phyloP scores from a whole-genome alignment of 2,113 vertebrate species.

The Isichthys henryi region DNA sequence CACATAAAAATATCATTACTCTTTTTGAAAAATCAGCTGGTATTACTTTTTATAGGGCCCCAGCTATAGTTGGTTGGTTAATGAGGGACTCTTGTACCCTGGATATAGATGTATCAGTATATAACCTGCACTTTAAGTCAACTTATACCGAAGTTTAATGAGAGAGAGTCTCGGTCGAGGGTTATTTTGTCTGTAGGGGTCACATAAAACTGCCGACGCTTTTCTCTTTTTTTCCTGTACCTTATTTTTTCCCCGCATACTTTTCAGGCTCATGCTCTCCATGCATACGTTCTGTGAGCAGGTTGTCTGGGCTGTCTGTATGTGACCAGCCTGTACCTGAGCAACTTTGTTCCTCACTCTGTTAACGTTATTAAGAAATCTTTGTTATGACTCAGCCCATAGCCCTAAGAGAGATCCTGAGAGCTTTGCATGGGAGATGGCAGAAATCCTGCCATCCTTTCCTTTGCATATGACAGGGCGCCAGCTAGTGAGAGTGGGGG shows the following conservation, averaged over 20 bases:
- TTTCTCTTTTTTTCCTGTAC: background rate
- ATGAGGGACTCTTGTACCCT: background rate
- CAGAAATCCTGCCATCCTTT: background rate
- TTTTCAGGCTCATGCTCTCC: background rate
- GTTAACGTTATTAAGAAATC: background rate
- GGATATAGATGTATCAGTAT: background rate
- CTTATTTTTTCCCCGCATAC: background rate
- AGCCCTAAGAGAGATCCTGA: background rate
- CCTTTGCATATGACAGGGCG: background rate
- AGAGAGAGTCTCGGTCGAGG: background rate
- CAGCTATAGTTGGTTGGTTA: background rate
- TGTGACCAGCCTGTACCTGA: background rate
- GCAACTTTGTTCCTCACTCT: background rate
- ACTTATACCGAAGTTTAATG: background rate
- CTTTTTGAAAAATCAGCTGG: background rate
- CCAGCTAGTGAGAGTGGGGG: background rate
- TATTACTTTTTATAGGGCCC: background rate
- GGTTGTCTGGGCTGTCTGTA: background rate
- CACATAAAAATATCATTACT: background rate
- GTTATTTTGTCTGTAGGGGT: background rate
- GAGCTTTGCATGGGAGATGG: background rate
- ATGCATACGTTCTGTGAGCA: background rate
- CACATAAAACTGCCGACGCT: background rate
- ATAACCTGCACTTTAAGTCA: background rate
- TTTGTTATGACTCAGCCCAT: background rate